Evolutionary conservation across 2,113 vertebrate genomes (phyloP).

Genomic region (Phrynosoma platyrhinos): DNA sequence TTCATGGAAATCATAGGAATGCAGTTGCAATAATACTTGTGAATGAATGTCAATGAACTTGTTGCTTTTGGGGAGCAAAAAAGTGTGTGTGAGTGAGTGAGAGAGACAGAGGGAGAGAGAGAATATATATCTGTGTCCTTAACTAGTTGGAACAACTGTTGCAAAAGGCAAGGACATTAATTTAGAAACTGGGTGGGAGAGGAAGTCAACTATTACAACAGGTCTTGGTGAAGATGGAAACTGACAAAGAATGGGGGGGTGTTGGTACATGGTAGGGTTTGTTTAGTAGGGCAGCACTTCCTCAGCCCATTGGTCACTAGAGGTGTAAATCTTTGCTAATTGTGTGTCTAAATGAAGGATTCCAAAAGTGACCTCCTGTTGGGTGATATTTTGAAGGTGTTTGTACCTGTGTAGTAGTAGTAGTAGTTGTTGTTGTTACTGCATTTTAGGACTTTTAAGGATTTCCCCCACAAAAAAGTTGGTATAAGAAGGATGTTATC

Average conservation of each 20-base stretch:
- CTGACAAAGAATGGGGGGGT: conserved; percentile 25
- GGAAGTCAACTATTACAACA: not conserved
- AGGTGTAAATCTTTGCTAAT: too few relatives aligned
- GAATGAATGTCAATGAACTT: conserved; percentile 58
- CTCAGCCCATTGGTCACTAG: not conserved
- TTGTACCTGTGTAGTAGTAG: too few relatives aligned
- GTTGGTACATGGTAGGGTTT: not conserved
- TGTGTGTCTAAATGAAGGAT: too few relatives aligned
- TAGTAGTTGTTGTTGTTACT: too few relatives aligned
- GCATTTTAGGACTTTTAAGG: too few relatives aligned
- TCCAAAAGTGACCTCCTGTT: too few relatives aligned
- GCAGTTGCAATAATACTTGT: conserved; percentile 48
- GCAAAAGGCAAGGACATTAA: conserved; percentile 5
- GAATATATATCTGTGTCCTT: conserved; percentile 51
- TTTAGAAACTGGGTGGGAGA: conserved; percentile 14
- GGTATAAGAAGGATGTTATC: too few relatives aligned
- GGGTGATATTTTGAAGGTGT: too few relatives aligned
- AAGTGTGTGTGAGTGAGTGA: conserved; percentile 46
- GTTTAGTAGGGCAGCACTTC: conserved; percentile 27
- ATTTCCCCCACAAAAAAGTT: too few relatives aligned
- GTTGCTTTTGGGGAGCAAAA: conserved; percentile 7
- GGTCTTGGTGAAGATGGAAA: conserved; percentile 4
- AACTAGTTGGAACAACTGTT: conserved; percentile 52
- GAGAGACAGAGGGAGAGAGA: conserved; percentile 28
- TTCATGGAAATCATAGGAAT: conserved; percentile 41